These are phyloP conservation scores for Buceros bicornis DNA, from an alignment of 2,797 vertebrate genomes.

Conservation along the genomic window DNA sequence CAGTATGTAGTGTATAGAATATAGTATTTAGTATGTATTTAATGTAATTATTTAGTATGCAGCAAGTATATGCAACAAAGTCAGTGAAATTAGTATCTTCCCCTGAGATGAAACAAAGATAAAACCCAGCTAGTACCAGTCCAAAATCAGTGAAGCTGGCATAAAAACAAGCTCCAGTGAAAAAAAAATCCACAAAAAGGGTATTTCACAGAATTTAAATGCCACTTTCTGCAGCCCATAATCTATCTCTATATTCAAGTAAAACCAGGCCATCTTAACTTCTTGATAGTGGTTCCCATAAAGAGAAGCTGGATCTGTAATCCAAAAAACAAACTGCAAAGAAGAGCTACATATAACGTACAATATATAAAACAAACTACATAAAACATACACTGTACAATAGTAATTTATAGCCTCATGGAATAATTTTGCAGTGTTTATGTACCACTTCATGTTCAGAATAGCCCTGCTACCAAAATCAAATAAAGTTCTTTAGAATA, in stretches of 20 bases:
- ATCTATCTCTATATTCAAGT: not conserved
- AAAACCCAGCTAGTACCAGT: not conserved
- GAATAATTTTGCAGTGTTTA: not conserved
- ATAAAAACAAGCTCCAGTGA: not conserved
- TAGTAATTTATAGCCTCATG: not conserved
- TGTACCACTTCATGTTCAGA: not conserved
- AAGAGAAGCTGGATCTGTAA: not conserved
- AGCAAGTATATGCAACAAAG: not conserved
- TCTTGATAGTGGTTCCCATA: not conserved
- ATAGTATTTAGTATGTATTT: too few species aligned
- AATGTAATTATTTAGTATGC: too few species aligned
- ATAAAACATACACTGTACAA: not conserved
- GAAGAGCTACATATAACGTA: not conserved
- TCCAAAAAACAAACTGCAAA: not conserved
- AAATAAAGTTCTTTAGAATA: not conserved
- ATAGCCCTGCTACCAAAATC: not conserved
- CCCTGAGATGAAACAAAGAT: not conserved
- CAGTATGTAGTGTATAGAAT: too few species aligned
- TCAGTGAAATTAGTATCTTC: not conserved
- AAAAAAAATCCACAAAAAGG: not conserved
- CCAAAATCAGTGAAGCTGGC: not conserved
- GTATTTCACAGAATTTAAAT: not conserved
- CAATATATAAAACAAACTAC: too few species aligned
- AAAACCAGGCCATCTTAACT: not conserved
- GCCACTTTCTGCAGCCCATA: not conserved